Evolutionary conservation across 1,140 invertebrate genomes (phyloP), one percentile per base, ranked within the genome.

Genomic region (Mercenaria mercenaria): DNA sequence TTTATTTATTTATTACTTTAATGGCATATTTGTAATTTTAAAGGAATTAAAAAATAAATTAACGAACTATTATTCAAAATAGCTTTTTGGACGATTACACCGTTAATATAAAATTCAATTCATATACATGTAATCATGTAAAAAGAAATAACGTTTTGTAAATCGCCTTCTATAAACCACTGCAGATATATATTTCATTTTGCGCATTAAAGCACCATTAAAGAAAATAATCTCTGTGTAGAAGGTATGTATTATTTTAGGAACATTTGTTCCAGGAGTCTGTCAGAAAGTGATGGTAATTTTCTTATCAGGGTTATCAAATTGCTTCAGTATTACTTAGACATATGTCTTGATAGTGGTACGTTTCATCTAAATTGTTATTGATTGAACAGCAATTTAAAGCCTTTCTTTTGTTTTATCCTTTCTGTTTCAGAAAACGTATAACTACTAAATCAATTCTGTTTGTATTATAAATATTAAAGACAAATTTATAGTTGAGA

Each of bases 261-360:
- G 34, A 37, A 29, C 67, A 72, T 72, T 72, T 72, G 39, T 72
- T 72, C 67, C 34, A 15, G 34, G 67, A 72, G 23, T 32, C 76
- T 41, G 76, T 56, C 76, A 79, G 47, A 37, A 37, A 3, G 13
- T 26, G 47, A 11, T 50, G 23, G 76, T 79, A 34, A 79, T 79
- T 79, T 56, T 52, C 15, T 13, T 34, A 56, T 79, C 76, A 52
- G 23, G 18, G 18, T 79, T 79, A 79, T 56, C 76, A 56, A 37
- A 79, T 79, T 79, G 47, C 76, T 79, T 10, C 4, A 79, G 23
- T 50, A 59, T 37, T 79, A 79, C 26, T 37, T 20, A 79, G 76
- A 56, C 76, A 79, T 79, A 79, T 52, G 76, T 79, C 76, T 56
- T 59, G 47, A 56, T 79, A 79, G 47, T 20, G 76, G n/a, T 52